Conservation (phyloP, 1,140 invertebrate species). For the Brachionus rubens region DNA sequence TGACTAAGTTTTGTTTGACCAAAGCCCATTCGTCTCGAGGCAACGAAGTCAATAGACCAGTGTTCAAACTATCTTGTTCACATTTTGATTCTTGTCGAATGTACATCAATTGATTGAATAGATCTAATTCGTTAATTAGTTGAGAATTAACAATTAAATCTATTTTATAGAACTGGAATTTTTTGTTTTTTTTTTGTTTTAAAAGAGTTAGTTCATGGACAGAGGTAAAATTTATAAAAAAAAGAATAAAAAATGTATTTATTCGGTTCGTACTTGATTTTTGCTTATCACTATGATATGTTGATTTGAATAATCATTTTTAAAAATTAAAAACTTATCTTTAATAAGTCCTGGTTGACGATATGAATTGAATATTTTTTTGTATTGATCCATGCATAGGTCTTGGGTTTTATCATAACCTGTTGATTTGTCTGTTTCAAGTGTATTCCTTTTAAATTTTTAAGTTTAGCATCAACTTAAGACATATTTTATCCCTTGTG, state of each 20-base stretch:
- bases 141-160: slow-evolving; percentile 64
- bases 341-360: slow-evolving; percentile 69
- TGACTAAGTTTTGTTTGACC: slow-evolving; percentile 69
- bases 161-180: slow-evolving; percentile 76
- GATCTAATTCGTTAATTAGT: slow-evolving; percentile 64
- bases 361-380: slow-evolving; percentile 82
- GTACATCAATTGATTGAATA: slow-evolving; percentile 62
- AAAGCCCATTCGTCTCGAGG: slow-evolving; percentile 75
- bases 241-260: slow-evolving; percentile 64
- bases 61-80: slow-evolving; percentile 58
- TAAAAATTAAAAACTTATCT: slow-evolving; percentile 47
- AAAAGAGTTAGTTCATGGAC: too few relatives aligned
- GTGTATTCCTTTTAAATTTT: slow-evolving; percentile 66
- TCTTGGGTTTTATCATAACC: slow-evolving; percentile 70
- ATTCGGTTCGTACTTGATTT: slow-evolving; percentile 65
- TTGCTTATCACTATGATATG: slow-evolving; percentile 50
- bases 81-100: slow-evolving; percentile 55
- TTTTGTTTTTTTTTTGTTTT: not conserved
- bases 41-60: slow-evolving; percentile 80
- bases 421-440: slow-evolving; percentile 75
- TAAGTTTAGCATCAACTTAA: slow-evolving; percentile 42
- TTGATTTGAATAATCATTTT: slow-evolving; percentile 16
- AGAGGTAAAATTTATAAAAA: too few relatives aligned
- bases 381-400: slow-evolving; percentile 97
- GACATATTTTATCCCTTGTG: not conserved